A percentile compares a stretch with the other conserved stretches of the same genome.
phyloP scores from a whole-genome alignment of 2,888 invertebrate genomes.

The Cataglyphis rosenhaueri region DNA sequence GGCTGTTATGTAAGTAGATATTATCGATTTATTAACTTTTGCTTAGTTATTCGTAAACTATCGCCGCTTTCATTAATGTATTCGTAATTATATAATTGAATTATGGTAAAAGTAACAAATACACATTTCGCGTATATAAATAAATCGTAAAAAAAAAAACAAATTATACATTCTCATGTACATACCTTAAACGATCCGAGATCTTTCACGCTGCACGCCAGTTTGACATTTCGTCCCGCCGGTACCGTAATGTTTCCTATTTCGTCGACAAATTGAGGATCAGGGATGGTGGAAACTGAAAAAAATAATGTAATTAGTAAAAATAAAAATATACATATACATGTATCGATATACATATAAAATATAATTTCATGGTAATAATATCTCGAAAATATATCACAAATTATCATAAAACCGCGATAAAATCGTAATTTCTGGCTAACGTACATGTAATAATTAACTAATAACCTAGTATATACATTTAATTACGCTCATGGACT shows the following conservation, averaged over 20 bases:
- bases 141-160: background rate
- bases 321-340: background rate
- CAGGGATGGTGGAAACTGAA: slow-evolving; percentile 90
- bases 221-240: slow-evolving; percentile 94
- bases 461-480: background rate
- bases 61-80: background rate
- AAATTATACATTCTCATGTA: slow-evolving; percentile 42
- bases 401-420: background rate
- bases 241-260: slow-evolving; percentile 97
- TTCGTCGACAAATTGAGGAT: slow-evolving; percentile 96
- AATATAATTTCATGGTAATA: background rate
- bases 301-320: slow-evolving; percentile 75
- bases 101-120: background rate
- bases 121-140: background rate
- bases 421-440: background rate
- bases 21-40: slow-evolving; percentile 37
- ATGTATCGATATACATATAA: background rate
- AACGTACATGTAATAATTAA: slow-evolving; percentile 17
- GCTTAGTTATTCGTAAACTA: background rate
- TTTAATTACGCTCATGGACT: slow-evolving; percentile 21
- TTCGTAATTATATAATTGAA: background rate
- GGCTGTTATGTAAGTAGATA: background rate
- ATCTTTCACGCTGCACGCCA: slow-evolving; percentile 96
- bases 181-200: slow-evolving; percentile 96
- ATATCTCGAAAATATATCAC: background rate